Percentiles rank a stretch among this genome's conserved stretches.
phyloP scores from a whole-genome alignment of 2,797 vertebrate species.

The Danio choprae region DNA sequence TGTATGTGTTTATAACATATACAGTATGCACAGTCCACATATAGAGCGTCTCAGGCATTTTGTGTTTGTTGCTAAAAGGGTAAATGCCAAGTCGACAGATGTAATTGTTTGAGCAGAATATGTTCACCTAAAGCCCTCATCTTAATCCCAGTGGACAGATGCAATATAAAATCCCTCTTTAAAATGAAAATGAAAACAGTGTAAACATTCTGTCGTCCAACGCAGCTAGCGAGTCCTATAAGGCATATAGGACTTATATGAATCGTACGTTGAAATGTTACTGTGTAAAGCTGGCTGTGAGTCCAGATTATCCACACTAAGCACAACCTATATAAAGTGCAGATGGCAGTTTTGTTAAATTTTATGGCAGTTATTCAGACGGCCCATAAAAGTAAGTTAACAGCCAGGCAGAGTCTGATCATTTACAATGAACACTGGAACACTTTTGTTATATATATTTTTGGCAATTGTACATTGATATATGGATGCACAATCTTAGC shows the following conservation, averaged over 20 bases:
- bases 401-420: constrained; percentile 9
- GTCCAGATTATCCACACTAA: constrained; percentile 8
- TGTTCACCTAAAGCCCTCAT: constrained; percentile 43
- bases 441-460: neutral
- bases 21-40: neutral
- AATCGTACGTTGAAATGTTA: neutral
- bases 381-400: constrained; percentile 7
- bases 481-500: neutral
- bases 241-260: neutral
- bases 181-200: constrained; percentile 55
- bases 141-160: constrained; percentile 32
- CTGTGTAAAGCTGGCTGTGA: constrained; percentile 3
- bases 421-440: neutral
- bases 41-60: constrained; percentile 15
- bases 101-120: constrained; percentile 47
- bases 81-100: constrained; percentile 29
- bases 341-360: constrained; percentile 17
- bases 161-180: constrained; percentile 32
- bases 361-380: neutral
- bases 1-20: constrained; percentile 7
- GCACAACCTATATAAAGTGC: constrained; percentile 18
- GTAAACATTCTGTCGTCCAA: constrained; percentile 38
- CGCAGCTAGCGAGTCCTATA: constrained; percentile 1
- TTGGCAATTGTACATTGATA: neutral
- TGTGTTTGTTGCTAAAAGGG: neutral